Base-by-base conservation (phyloP, 2,888 invertebrate genomes). In the Xiphydria camelus region DNA sequence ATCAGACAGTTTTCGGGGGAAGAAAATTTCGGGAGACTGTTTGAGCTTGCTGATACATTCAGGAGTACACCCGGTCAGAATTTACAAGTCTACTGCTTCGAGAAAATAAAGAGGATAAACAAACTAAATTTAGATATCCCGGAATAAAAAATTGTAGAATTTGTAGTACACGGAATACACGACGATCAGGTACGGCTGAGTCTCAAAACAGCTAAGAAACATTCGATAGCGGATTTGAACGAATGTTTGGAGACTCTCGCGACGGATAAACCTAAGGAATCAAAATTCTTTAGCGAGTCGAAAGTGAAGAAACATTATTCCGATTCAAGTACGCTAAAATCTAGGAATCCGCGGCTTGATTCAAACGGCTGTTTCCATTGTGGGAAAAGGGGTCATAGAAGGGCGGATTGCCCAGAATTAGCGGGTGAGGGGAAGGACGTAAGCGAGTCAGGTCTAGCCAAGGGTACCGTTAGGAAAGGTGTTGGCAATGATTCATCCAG, bases 161-260 rank as follows among this genome's bases (percentile, higher is more conserved):
- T 43, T 4, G 47, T 56, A 17, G 50, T 41, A 6, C 46, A 51
- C 1, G 53, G 51, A 4, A 56, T 54, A 7, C 51, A 53, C 14
- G 51, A 57, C 5, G 52, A 49, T 2, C n/a, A 23, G 1, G 47
- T 51, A 10, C 29, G 48, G 2, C 48, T 38, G 2, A 49, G 22
- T 4, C 19, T 49, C 2, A 26, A 37, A 3, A 23, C 53, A 2
- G 35, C 47, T 3, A 31, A 31, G 4, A 38, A 26, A 2, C 39
- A 39, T n/a, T 49, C 53, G n/a, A 25, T 53, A 5, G 23, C 46
- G 2, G 50, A 52, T 19, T 22, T 58, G 4, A 49, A 26, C 12
- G 19, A 41, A 6, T 42, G 46, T 18, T 34, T 47, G n/a, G 33
- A 42, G 9, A 19, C 41, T 20, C 40, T 51, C 15, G 6, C 21